Evolutionary conservation across 2,888 invertebrate species (phyloP).

Genomic region (Brachylomia viminalis): DNA sequence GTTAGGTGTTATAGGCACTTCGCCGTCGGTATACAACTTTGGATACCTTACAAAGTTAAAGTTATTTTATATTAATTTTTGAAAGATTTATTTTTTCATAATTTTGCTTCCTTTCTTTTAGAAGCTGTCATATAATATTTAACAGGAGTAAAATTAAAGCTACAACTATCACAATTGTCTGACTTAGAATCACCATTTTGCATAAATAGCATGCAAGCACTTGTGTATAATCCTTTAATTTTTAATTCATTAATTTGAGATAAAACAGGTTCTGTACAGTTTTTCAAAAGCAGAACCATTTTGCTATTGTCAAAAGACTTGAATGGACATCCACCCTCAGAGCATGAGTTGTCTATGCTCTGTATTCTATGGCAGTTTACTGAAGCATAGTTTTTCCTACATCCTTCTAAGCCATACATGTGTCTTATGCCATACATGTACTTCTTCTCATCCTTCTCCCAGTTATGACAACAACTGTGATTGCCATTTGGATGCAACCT

Average conservation of each 20-base stretch:
- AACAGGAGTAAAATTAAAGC: slow-evolving; percentile 84
- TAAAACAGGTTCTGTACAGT: slow-evolving; percentile 68
- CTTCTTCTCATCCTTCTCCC: slow-evolving; percentile 91
- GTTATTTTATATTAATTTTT: neutral
- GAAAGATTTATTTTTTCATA: slow-evolving; percentile 4
- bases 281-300: slow-evolving; percentile 80
- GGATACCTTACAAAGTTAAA: neutral
- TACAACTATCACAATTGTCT: slow-evolving; percentile 72
- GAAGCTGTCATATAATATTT: slow-evolving; percentile 78
- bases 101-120: slow-evolving; percentile 46
- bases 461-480: slow-evolving; percentile 91
- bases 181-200: slow-evolving; percentile 62
- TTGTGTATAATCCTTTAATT: slow-evolving; percentile 74
- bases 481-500: slow-evolving; percentile 84
- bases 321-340: slow-evolving; percentile 92
- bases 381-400: slow-evolving; percentile 91
- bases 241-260: slow-evolving; percentile 79
- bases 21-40: too few relatives aligned
- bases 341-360: slow-evolving; percentile 85
- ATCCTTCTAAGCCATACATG: slow-evolving; percentile 93
- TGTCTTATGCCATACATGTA: slow-evolving; percentile 93
- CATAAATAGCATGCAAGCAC: slow-evolving; percentile 78
- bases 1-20: too few relatives aligned
- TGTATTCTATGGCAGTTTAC: slow-evolving; percentile 91
- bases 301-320: slow-evolving; percentile 88